Conservation (phyloP, 2,797 vertebrate genomes). For the Triplophysa yarkandensis region DNA sequence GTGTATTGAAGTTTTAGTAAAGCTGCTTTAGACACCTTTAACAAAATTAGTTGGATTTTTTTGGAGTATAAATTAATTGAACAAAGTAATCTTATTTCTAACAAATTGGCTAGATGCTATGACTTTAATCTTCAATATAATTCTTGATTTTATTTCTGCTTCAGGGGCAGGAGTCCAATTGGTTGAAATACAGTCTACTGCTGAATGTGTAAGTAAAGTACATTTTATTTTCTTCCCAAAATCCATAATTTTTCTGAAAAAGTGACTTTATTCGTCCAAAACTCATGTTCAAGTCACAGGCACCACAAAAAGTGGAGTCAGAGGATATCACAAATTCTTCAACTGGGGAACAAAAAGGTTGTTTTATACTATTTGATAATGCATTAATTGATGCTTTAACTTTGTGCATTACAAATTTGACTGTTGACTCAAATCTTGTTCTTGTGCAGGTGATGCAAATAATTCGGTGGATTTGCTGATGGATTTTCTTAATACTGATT, state of each 20-base stretch:
- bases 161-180: not conserved
- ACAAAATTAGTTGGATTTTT: too few relatives aligned
- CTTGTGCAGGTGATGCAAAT: slow-evolving; percentile 1
- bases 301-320: not conserved
- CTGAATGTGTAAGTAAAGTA: slow-evolving; percentile 25
- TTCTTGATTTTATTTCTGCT: not conserved
- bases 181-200: not conserved
- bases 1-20: too few relatives aligned
- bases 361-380: not conserved
- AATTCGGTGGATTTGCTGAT: slow-evolving; percentile 24
- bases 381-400: not conserved
- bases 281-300: not conserved
- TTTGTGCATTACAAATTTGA: not conserved
- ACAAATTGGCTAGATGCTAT: not conserved
- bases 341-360: slow-evolving; percentile 41
- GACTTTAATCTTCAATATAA: not conserved
- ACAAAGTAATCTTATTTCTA: too few relatives aligned
- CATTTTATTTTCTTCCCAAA: not conserved
- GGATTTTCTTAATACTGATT: slow-evolving; percentile 10
- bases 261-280: too few relatives aligned
- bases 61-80: too few relatives aligned
- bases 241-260: not conserved
- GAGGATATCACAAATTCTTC: slow-evolving; percentile 4
- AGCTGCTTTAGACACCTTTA: too few relatives aligned
- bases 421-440: not conserved